Conservation (phyloP, 2,888 invertebrate species). For the Drosophila crucigera region DNA sequence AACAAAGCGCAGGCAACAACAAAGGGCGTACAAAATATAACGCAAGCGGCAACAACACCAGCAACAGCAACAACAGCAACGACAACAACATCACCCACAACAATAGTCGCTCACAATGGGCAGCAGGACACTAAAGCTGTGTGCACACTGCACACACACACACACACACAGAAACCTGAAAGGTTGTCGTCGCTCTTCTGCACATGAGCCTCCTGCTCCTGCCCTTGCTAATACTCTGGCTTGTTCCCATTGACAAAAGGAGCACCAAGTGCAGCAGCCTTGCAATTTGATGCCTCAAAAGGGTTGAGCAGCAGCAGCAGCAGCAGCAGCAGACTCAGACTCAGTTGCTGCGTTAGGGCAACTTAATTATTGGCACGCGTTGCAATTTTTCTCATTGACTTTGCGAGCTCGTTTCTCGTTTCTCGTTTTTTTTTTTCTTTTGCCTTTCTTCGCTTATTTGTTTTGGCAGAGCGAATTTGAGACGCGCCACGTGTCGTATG, state of each 20-base stretch:
- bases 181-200: conserved; percentile 50
- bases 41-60: conserved; percentile 55
- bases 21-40: conserved; percentile 77
- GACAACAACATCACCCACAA: conserved; percentile 69
- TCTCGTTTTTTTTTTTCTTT: neutral
- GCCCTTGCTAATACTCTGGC: neutral
- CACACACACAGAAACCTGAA: conserved; percentile 60
- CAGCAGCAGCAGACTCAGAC: conserved; percentile 4
- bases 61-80: conserved; percentile 67
- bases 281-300: conserved; percentile 76
- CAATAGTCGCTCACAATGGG: conserved; percentile 70
- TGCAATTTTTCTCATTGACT: conserved; percentile 78
- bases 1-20: conserved; percentile 79
- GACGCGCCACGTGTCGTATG: conserved; percentile 74
- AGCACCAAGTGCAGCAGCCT: conserved; percentile 75
- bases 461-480: conserved; percentile 45
- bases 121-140: conserved; percentile 67
- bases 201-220: conserved; percentile 1
- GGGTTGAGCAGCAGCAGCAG: conserved; percentile 48
- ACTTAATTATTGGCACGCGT: conserved; percentile 84
- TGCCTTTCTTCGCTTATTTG: neutral
- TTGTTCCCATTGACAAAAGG: conserved; percentile 66
- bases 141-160: conserved; percentile 34
- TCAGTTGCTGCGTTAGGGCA: conserved; percentile 47
- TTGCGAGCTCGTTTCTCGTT: conserved; percentile 23